Percentiles rank a stretch among this genome's conserved stretches.
Evolutionary conservation across 2,888 invertebrate genomes (phyloP).

Genomic region (Pomacea canaliculata): DNA sequence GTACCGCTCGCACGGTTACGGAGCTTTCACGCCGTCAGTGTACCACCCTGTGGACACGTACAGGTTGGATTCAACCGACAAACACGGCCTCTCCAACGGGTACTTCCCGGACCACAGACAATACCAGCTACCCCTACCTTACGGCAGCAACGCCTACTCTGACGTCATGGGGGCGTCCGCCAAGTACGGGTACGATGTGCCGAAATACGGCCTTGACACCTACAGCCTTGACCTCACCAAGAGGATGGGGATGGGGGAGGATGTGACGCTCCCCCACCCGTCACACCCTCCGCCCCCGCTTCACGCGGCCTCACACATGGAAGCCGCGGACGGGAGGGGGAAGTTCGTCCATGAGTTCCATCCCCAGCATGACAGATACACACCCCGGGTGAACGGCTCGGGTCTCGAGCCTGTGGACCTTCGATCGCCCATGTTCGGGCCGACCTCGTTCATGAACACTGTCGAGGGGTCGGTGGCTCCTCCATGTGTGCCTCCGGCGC

Average conservation of each 20-base stretch:
- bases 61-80: conserved; percentile 53
- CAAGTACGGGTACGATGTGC: conserved; percentile 63
- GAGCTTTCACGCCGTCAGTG: conserved; percentile 50
- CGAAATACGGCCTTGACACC: conserved; percentile 61
- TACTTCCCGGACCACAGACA: conserved; percentile 66
- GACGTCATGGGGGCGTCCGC: conserved; percentile 58
- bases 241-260: conserved; percentile 57
- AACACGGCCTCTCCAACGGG: conserved; percentile 62
- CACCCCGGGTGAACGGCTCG: conserved; percentile 55
- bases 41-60: conserved; percentile 56
- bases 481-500: conserved; percentile 43
- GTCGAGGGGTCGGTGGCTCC: conserved; percentile 48
- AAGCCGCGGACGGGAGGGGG: conserved; percentile 25
- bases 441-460: conserved; percentile 44
- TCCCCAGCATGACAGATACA: conserved; percentile 43
- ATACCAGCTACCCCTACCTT: conserved; percentile 64
- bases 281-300: conserved; percentile 5
- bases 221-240: conserved; percentile 66
- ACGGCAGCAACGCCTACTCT: conserved; percentile 63
- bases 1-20: conserved; percentile 56
- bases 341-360: conserved; percentile 55
- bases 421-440: conserved; percentile 51
- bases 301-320: neutral
- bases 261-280: conserved; percentile 16
- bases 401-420: conserved; percentile 57